Conservation (phyloP, 2,888 invertebrate genomes). For the Incurvaria masculella region DNA sequence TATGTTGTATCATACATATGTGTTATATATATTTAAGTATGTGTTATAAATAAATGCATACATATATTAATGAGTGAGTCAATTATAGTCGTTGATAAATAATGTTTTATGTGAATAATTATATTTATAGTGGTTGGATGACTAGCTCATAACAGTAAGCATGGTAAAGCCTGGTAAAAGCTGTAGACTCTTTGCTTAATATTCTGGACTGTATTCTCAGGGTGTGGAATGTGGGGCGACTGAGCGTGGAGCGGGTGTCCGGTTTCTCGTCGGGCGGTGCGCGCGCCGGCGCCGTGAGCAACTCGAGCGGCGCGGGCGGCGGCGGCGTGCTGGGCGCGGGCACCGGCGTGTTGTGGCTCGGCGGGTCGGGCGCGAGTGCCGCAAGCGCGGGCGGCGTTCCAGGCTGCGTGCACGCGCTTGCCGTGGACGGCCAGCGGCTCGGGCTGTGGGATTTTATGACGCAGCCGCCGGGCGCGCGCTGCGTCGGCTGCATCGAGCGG, state of each 20-base stretch:
- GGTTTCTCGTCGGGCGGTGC: conserved; percentile 32
- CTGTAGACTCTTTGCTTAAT: too few relatives aligned
- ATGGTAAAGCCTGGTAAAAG: not conserved
- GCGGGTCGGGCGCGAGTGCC: conserved; percentile 39
- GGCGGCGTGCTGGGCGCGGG: conserved; percentile 39
- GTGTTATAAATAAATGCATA: too few relatives aligned
- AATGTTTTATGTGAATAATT: too few relatives aligned
- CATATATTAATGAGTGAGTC: too few relatives aligned
- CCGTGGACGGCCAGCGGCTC: conserved; percentile 71
- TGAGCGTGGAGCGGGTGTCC: conserved; percentile 61
- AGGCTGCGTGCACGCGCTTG: conserved; percentile 79
- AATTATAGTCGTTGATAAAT: too few relatives aligned
- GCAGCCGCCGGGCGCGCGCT: conserved; percentile 62
- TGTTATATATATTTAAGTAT: too few relatives aligned
- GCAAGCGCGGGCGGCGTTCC: conserved; percentile 48
- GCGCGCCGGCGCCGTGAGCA: conserved; percentile 7
- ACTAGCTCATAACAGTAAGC: too few relatives aligned
- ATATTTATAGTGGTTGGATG: too few relatives aligned
- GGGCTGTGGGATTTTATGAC: conserved; percentile 87
- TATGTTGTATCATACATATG: too few relatives aligned
- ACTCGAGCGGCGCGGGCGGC: conserved; percentile 20
- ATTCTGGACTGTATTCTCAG: too few relatives aligned
- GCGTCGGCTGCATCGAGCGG: conserved; percentile 77
- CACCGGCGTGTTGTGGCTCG: conserved; percentile 36
- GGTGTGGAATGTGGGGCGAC: conserved; percentile 64